Base-by-base conservation (phyloP, 2,888 invertebrate species). In the Phasia obesa region DNA sequence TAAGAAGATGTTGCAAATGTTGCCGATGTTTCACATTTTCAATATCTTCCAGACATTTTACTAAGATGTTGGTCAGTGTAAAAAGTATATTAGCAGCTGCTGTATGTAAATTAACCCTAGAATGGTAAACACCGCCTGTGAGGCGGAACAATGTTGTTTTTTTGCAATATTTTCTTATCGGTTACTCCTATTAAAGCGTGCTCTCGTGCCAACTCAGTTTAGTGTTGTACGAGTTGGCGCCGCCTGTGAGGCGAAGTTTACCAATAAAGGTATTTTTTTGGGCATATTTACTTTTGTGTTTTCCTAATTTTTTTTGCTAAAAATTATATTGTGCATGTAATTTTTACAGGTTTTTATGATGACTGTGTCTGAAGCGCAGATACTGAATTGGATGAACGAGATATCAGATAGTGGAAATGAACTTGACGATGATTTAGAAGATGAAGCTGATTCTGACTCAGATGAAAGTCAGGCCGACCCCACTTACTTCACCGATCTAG, bases 181-280 rank as follows among this genome's bases (percentile, higher is more conserved):
- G 44, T 62, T 19, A 11, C 62, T 17, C 17, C n/a, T 62, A 17
- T 4, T 5, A 9, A 44, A 27, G 62, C 47, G 17, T 19, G 35
- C 59, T 4, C 38, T 59, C 38, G 21, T 15, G 42, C 38, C 60
- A 42, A 42, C 60, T 60, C 38, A 60, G 44, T 44, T 47, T n/a
- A 27, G 27, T 27, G 17, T 62, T 62, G 44, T 62, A 44, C 11
- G 44, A 44, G 62, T 17, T 62, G 44, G 27, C 5, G 17, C 44
- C 23, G 44, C 44, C 62, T 62, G n/a, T 62, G 44, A 62, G 47
- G 23, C 60, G 38, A 42, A 60, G 23, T 62, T 64, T 64, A 64
- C 47, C 62, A 47, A 64, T 64, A 47, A 47, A 64, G 27, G 44
- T 47, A 47, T 64, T 64, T 64, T 47, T 35, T 35, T 35, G 35